Conservation (phyloP, 2,797 vertebrate genomes). For the Melanogrammus aeglefinus region DNA sequence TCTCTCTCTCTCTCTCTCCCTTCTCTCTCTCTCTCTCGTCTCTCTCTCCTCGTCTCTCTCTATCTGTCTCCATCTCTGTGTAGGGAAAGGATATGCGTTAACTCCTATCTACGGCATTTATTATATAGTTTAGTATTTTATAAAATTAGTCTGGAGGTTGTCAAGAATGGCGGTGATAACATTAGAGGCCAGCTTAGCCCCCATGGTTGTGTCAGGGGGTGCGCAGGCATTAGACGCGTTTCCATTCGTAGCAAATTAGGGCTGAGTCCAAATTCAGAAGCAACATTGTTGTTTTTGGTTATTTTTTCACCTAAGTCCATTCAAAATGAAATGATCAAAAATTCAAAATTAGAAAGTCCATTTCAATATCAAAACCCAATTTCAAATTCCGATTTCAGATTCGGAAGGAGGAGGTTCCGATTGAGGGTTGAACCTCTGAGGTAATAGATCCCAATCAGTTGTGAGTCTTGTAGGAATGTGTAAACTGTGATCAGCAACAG, state of each 20-base stretch:
- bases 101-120: slow-evolving; percentile 80
- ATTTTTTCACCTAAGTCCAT: neutral
- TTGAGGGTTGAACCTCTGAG: too few relatives aligned
- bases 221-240: slow-evolving; percentile 55
- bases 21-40: slow-evolving; percentile 3
- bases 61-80: slow-evolving; percentile 67
- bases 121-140: slow-evolving; percentile 80
- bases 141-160: slow-evolving; percentile 78
- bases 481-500: neutral
- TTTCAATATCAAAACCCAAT: too few relatives aligned
- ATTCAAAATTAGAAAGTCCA: too few relatives aligned
- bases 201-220: slow-evolving; percentile 59
- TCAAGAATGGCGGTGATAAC: slow-evolving; percentile 76
- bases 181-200: slow-evolving; percentile 77
- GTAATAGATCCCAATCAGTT: too few relatives aligned
- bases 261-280: neutral
- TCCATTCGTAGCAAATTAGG: slow-evolving; percentile 45
- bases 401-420: too few relatives aligned
- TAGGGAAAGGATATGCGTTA: slow-evolving; percentile 77
- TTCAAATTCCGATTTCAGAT: too few relatives aligned
- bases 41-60: slow-evolving; percentile 34
- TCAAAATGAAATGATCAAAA: too few relatives aligned
- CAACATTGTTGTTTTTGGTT: neutral
- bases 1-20: slow-evolving; percentile 43
- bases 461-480: neutral